phyloP scores from a whole-genome alignment of 2,113 vertebrate species.

The Capricornis sumatraensis region DNA sequence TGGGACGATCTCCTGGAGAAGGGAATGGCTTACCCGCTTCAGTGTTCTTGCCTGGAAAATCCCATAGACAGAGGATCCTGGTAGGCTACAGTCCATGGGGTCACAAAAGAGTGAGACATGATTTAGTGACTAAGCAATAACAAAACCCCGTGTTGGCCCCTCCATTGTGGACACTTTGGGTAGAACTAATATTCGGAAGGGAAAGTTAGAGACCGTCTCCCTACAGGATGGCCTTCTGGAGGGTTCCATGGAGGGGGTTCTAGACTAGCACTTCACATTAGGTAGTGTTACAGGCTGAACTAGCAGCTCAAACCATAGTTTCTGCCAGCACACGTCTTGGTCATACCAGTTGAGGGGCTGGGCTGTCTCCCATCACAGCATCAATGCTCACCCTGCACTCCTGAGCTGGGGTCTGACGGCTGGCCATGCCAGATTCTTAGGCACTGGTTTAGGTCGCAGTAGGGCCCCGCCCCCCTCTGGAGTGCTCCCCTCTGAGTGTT shows the following conservation, averaged over 20 bases:
- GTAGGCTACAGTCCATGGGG: not conserved
- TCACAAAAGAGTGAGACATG: not conserved
- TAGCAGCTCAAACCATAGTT: not conserved
- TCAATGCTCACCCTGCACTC: not conserved
- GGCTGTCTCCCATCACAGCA: fast-evolving
- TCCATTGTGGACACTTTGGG: not conserved
- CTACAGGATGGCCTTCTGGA: not conserved
- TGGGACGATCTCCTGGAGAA: not conserved
- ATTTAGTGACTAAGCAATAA: not conserved
- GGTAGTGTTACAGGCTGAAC: not conserved
- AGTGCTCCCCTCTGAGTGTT: not conserved
- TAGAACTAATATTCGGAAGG: fast-evolving
- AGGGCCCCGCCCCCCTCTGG: fast-evolving
- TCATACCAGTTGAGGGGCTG: not conserved
- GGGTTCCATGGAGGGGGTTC: fast-evolving
- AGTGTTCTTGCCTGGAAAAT: not conserved
- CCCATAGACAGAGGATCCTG: not conserved
- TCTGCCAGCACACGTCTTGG: not conserved
- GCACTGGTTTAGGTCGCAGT: no score
- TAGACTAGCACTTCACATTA: fast-evolving
- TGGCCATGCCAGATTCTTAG: no score
- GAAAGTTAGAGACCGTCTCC: not conserved
- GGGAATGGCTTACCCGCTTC: not conserved
- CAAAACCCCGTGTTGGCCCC: not conserved
- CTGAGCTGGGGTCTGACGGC: not conserved